Percentiles rank a stretch among this genome's conserved stretches.
These are phyloP conservation scores for Mystacides longicornis DNA, from an alignment of 2,888 invertebrate species.

Conservation along the genomic window DNA sequence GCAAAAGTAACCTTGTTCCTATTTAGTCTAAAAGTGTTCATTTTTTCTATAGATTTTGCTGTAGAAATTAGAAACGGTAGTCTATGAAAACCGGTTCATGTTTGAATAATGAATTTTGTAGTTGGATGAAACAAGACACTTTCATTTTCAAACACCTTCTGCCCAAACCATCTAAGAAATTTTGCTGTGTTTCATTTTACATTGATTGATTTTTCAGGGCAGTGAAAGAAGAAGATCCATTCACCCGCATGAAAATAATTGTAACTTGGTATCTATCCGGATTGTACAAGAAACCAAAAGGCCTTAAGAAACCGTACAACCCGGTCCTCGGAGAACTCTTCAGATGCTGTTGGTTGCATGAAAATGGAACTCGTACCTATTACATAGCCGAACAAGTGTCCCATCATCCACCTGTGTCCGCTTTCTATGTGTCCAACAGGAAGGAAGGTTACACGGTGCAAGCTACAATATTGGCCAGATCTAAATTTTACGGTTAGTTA, in stretches of 20 bases:
- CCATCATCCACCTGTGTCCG: constrained; percentile 91
- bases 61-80: too few relatives aligned
- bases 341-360: constrained; percentile 85
- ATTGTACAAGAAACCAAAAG: constrained; percentile 89
- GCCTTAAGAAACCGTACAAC: constrained; percentile 93
- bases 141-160: too few relatives aligned
- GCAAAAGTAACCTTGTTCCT: too few relatives aligned
- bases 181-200: too few relatives aligned
- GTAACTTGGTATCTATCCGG: constrained; percentile 91
- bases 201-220: too few relatives aligned
- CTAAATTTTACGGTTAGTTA: constrained; percentile 82
- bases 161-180: too few relatives aligned
- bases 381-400: constrained; percentile 92
- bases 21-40: too few relatives aligned
- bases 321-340: constrained; percentile 90
- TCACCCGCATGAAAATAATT: constrained; percentile 79
- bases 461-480: constrained; percentile 85
- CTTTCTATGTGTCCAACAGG: constrained; percentile 88
- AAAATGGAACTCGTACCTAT: constrained; percentile 71
- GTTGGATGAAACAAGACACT: too few relatives aligned
- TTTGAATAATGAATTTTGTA: too few relatives aligned
- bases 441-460: constrained; percentile 89
- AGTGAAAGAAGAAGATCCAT: constrained; percentile 78
- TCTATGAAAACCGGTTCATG: too few relatives aligned
- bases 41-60: too few relatives aligned